Evolutionary conservation across 1,140 invertebrate species (phyloP), one percentile per base, ranked within the genome.

Genomic region (Melitaea cinxia): DNA sequence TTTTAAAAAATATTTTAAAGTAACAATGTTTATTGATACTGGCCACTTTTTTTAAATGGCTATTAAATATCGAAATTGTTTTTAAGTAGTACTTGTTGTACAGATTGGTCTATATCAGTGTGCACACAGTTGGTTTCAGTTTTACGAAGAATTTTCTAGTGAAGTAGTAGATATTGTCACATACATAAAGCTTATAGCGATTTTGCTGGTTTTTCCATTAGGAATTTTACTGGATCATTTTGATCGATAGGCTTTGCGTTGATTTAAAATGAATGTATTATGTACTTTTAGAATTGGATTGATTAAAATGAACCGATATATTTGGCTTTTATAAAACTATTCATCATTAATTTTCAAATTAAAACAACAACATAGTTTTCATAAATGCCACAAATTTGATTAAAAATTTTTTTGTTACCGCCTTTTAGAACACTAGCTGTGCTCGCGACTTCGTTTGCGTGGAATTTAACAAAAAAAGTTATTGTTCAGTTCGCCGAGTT

Each of bases 171-270:
- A 54, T 33, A 35, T 54, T 54, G 52, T 54, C 52, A 54, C 35
- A 33, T 54, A 54, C 17, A 23, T 21, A 5, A 14, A 10, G 10
- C 15, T 24, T 14, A 54, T 54, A 35, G 14, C n/a, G 28, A 19
- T 54, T 17, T 19, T 35, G 35, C 33, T 19, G 42, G 42, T 35
- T 54, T 50, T 33, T 35, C 33, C 52, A 35, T 35, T 54, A 19
- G 19, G 54, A 23, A 17, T 57, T 57, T 57, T 19, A 7, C 9
- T 49, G 26, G 26, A 59, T 47, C 47, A 59, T 59, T 59, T 45
- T 47, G 39, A 59, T 49, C 19, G 56, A 45, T 42, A 47, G 39
- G 56, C 42, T 33, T 59, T 59, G 28, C 56, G 39, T 21, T 28
- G n/a, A 14, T 19, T 37, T 24, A 14, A 30, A 28, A 52, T 52